These are phyloP conservation scores for Etheostoma nigrum DNA, from an alignment of 2,797 vertebrate species.

Conservation along the genomic window DNA sequence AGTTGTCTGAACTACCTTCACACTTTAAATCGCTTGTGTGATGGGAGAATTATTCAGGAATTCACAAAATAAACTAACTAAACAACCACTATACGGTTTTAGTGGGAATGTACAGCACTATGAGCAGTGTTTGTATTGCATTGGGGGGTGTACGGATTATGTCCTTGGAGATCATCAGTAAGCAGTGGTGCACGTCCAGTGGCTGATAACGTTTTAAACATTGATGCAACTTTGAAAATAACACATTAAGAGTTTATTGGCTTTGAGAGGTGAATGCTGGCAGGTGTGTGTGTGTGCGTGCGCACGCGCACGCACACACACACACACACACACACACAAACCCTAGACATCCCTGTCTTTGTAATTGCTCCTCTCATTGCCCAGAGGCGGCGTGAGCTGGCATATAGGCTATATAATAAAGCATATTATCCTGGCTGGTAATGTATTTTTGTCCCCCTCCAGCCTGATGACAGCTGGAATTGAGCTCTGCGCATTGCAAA, in stretches of 20 bases:
- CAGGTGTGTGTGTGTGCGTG: conserved; percentile 62
- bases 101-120: not conserved
- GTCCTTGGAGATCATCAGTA: conserved; percentile 76
- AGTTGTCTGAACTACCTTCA: conserved; percentile 19
- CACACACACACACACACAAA: conserved; percentile 29
- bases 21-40: not conserved
- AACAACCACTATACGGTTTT: not conserved
- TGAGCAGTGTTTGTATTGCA: conserved; percentile 32
- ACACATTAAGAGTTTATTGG: conserved; percentile 77
- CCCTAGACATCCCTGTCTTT: conserved; percentile 64
- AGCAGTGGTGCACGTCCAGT: conserved; percentile 68
- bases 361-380: conserved; percentile 82
- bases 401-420: conserved; percentile 82
- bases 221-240: conserved; percentile 82
- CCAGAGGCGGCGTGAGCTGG: conserved; percentile 73
- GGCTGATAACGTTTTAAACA: conserved; percentile 81
- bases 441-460: conserved; percentile 81
- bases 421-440: conserved; percentile 79
- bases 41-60: conserved; percentile 10
- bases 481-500: conserved; percentile 73
- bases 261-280: conserved; percentile 78
- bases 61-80: conserved; percentile 19
- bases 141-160: conserved; percentile 43
- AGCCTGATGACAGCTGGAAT: conserved; percentile 80
- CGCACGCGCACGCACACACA: conserved; percentile 20